Conservation (phyloP, 2,113 vertebrate species). For the Furnarius figulus region DNA sequence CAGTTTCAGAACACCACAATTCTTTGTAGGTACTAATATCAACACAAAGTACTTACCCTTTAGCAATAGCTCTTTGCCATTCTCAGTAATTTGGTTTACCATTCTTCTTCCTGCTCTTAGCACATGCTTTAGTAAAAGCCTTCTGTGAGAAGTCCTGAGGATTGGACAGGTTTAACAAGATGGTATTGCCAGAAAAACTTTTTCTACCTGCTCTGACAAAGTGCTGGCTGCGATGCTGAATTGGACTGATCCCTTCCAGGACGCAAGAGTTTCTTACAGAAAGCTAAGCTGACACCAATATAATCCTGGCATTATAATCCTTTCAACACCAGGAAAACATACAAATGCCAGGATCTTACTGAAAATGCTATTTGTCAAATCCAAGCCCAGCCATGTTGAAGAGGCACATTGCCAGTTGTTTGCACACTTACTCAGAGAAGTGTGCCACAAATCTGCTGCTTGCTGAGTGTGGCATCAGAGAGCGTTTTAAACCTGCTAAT, state of each 20-base stretch:
- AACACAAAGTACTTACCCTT: slow-evolving; percentile 76
- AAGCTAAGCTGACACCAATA: background rate
- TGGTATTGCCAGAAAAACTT: background rate
- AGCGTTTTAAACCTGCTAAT: background rate
- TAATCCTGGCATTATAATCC: background rate
- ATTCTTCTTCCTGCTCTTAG: slow-evolving; percentile 64
- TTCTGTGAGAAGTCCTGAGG: background rate
- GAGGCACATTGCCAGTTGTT: background rate
- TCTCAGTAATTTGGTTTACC: slow-evolving; percentile 69
- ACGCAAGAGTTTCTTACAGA: background rate
- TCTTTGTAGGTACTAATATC: background rate
- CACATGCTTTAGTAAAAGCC: slow-evolving; percentile 52
- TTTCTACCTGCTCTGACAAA: background rate
- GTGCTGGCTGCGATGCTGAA: background rate
- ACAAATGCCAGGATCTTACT: background rate
- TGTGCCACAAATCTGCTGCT: background rate
- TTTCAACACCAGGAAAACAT: background rate
- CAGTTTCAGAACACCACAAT: background rate
- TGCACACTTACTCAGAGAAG: background rate
- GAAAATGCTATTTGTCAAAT: background rate
- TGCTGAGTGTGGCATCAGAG: background rate
- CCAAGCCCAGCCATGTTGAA: background rate
- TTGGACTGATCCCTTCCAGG: background rate
- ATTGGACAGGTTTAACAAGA: background rate
- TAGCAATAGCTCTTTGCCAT: slow-evolving; percentile 65